phyloP scores from a whole-genome alignment of 2,797 vertebrate species.

The Synanceia verrucosa region DNA sequence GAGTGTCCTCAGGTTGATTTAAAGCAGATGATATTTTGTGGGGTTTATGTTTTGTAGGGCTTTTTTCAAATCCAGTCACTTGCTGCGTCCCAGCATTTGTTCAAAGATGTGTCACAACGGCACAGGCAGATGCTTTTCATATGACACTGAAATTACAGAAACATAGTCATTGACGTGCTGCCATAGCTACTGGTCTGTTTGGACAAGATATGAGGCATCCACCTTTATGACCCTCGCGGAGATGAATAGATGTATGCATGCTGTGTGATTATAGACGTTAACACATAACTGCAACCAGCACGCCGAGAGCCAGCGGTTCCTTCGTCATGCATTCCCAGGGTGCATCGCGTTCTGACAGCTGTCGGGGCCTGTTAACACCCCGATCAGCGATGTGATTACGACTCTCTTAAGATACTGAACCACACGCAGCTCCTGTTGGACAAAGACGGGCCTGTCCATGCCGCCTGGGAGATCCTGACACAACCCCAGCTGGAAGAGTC shows the following conservation, averaged over 20 bases:
- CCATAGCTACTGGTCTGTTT: slow-evolving; percentile 52
- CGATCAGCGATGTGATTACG: slow-evolving; percentile 71
- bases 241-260: slow-evolving; percentile 36
- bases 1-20: slow-evolving; percentile 49
- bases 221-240: slow-evolving; percentile 19
- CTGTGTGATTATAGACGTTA: slow-evolving; percentile 50
- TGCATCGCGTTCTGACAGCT: slow-evolving; percentile 73
- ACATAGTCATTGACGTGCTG: slow-evolving; percentile 38
- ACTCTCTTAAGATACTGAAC: slow-evolving; percentile 77
- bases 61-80: slow-evolving; percentile 47
- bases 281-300: slow-evolving; percentile 34
- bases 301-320: slow-evolving; percentile 32
- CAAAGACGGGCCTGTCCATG: slow-evolving; percentile 73
- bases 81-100: slow-evolving; percentile 15
- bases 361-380: slow-evolving; percentile 70
- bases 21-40: slow-evolving; percentile 52
- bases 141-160: slow-evolving; percentile 28
- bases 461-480: slow-evolving; percentile 67
- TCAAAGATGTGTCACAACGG: slow-evolving; percentile 8
- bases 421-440: slow-evolving; percentile 73
- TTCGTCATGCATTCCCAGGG: slow-evolving; percentile 68
- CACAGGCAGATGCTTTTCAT: slow-evolving; percentile 33
- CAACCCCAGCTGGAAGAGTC: slow-evolving; percentile 70
- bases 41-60: slow-evolving; percentile 22
- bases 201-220: slow-evolving; percentile 45